Base-by-base conservation (phyloP, 2,797 vertebrate species). In the Acanthurus lineatus region DNA sequence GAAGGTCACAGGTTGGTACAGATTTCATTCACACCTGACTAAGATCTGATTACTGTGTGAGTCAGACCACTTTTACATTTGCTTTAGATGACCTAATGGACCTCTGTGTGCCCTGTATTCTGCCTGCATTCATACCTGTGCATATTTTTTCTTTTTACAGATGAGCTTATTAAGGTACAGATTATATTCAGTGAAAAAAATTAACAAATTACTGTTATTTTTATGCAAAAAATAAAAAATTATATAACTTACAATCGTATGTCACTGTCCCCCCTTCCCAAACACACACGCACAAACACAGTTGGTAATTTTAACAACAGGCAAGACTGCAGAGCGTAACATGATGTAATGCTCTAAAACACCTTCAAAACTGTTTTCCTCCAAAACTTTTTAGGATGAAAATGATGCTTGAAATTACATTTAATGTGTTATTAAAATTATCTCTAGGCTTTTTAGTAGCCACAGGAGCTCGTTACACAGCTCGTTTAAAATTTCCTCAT, bases 361-460 rank as follows among this genome's bases (percentile, higher is more conserved):
- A 14, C 54, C 48, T n/a, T 63, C 66, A 62, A 56, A 82, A 63
- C 17, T 48, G 25, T 61, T 61, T 57, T 62, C 49, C 42, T 70
- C 71, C 77, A 61, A 65, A 81, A 83, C 77, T 75, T 61, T 68
- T 85, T 79, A 72, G 20, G 69, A 73, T 73, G 10, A 25, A 73
- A 81, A 87, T 80, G 65, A 85, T 62, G 73, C 71, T 74, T 83
- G 65, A 86, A 88, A 77, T 63, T 6, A 22, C 58, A 44, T 74
- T 60, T 44, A 69, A 58, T 0, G 16, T 82, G 77, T 78, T 59
- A 32, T 22, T 77, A 83, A 83, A 83, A 72, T 16, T 52, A 61
- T 69, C 69, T 83, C 38, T 59, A 15, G 61, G 63, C 62, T 58
- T 49, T 58, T 83, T 70, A 63, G 61, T 49, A 48, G 57, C 66